Evolutionary conservation across 2,113 vertebrate genomes (phyloP).

Genomic region (Apodemus sylvaticus): DNA sequence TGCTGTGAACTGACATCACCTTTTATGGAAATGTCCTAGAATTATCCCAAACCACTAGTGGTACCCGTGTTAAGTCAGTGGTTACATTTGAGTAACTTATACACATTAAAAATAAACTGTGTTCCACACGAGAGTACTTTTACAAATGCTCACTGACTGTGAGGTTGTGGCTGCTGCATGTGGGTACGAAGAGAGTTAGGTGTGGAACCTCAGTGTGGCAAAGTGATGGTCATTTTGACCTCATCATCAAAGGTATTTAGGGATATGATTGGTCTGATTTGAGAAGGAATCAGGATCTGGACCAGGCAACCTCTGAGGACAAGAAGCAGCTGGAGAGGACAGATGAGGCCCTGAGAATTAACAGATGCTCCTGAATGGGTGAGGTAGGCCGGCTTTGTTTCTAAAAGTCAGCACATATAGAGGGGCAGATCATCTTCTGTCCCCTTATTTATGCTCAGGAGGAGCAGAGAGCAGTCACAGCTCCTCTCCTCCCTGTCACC

Average conservation of each 20-base stretch:
- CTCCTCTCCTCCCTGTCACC: neutral
- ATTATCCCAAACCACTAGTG: neutral
- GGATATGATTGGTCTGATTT: neutral
- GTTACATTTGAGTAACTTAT: constrained; percentile 6
- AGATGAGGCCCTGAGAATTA: neutral
- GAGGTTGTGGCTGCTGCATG: neutral
- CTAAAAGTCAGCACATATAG: neutral
- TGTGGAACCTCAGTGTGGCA: neutral
- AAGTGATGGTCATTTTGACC: neutral
- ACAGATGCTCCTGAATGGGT: neutral
- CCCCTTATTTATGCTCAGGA: neutral
- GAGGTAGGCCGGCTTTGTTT: neutral
- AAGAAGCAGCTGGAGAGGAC: neutral
- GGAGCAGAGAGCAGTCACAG: neutral
- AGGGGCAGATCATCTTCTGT: neutral
- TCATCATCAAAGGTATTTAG: neutral
- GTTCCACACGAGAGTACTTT: neutral
- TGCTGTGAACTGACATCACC: neutral
- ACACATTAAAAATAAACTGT: constrained; percentile 32
- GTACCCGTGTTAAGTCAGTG: constrained; percentile 12
- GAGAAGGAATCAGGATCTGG: neutral
- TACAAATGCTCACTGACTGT: constrained; percentile 17
- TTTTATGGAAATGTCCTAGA: neutral
- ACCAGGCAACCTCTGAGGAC: neutral
- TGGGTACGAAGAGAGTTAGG: neutral